phyloP scores from a whole-genome alignment of 2,113 vertebrate genomes.

The Neolamprologus ventralis region DNA sequence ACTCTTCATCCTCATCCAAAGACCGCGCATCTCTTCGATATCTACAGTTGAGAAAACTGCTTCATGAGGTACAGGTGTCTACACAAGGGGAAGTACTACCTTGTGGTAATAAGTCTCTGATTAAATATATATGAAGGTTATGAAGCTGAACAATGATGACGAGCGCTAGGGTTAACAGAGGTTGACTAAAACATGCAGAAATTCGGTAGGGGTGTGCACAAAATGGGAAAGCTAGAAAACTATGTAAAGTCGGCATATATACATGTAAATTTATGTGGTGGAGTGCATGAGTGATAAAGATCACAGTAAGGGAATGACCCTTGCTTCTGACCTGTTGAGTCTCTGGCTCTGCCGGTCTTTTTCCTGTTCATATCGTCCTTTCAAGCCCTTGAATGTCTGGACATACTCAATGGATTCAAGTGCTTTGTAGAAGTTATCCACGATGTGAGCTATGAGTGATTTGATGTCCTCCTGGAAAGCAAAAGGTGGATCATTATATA shows the following conservation, averaged over 20 bases:
- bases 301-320: neutral
- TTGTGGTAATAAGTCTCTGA: neutral
- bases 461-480: slow-evolving; percentile 90
- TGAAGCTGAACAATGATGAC: neutral
- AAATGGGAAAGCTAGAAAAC: neutral
- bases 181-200: neutral
- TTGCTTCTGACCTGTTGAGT: slow-evolving; percentile 79
- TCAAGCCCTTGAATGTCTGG: slow-evolving; percentile 97
- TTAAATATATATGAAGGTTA: neutral
- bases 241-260: neutral
- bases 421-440: slow-evolving; percentile 98
- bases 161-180: neutral
- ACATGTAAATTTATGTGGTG: neutral
- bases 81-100: neutral
- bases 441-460: slow-evolving; percentile 95
- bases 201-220: neutral
- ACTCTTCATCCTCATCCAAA: slow-evolving; percentile 91
- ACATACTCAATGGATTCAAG: slow-evolving; percentile 98
- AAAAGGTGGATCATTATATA: neutral
- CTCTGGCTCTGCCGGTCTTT: slow-evolving; percentile 93
- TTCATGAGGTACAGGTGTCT: neutral
- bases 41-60: slow-evolving; percentile 52
- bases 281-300: neutral
- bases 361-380: slow-evolving; percentile 95
- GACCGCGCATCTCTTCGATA: slow-evolving; percentile 89